Evolutionary conservation across 2,797 vertebrate genomes (phyloP).

Genomic region (Sarcophilus harrisii): DNA sequence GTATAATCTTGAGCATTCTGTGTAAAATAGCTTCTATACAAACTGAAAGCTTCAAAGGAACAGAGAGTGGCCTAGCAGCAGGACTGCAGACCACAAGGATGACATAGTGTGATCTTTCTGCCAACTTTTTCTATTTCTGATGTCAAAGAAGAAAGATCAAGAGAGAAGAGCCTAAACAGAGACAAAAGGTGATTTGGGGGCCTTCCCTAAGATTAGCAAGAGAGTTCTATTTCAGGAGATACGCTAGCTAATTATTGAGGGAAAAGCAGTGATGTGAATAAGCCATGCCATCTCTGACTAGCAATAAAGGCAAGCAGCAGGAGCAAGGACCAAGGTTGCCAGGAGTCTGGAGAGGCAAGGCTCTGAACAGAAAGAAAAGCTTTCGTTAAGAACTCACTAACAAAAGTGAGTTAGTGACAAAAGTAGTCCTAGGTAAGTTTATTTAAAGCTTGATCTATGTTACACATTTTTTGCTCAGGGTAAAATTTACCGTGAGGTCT

Average conservation of each 20-base stretch:
- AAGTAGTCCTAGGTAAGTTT: slow-evolving; percentile 26
- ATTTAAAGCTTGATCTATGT: slow-evolving; percentile 25
- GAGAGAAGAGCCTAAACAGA: neutral
- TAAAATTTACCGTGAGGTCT: slow-evolving; percentile 2
- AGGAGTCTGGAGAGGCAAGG: slow-evolving; percentile 37
- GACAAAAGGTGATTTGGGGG: slow-evolving; percentile 8
- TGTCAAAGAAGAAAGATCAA: slow-evolving; percentile 44
- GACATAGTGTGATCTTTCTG: neutral
- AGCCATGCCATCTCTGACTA: slow-evolving; percentile 14
- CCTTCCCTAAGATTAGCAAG: slow-evolving; percentile 43
- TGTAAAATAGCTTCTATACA: slow-evolving; percentile 24
- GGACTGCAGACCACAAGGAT: slow-evolving; percentile 35
- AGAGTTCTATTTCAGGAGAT: slow-evolving; percentile 41
- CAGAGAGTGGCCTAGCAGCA: slow-evolving; percentile 45
- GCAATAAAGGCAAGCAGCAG: slow-evolving; percentile 21
- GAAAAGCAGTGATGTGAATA: slow-evolving; percentile 16
- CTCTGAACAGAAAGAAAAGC: slow-evolving; percentile 28
- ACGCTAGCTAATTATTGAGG: slow-evolving; percentile 23
- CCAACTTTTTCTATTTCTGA: neutral
- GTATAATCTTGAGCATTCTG: slow-evolving; percentile 13
- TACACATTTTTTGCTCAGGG: neutral
- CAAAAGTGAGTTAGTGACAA: slow-evolving; percentile 48
- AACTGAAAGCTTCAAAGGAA: slow-evolving; percentile 23
- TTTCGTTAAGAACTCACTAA: slow-evolving; percentile 26
- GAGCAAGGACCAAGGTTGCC: slow-evolving; percentile 39